Evolutionary conservation across 1,140 invertebrate species (phyloP).

Genomic region (Macrosteles quadrilineatus): DNA sequence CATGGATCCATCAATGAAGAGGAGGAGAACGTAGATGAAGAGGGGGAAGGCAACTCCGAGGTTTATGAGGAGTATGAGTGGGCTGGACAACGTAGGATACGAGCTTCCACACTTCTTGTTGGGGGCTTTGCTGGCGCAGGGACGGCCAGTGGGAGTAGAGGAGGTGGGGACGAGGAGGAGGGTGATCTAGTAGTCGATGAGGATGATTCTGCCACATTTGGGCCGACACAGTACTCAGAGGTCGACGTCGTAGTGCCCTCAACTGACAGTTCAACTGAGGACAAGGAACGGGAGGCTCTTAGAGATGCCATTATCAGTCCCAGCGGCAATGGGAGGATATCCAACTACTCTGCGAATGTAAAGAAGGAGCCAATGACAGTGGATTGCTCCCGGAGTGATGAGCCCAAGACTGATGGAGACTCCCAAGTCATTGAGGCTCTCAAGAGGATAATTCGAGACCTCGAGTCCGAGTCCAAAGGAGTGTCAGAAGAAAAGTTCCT

Average conservation of each 20-base stretch:
- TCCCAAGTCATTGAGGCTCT: constrained; percentile 73
- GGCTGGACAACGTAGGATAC: constrained; percentile 74
- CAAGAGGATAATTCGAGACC: constrained; percentile 66
- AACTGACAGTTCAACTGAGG: constrained; percentile 52
- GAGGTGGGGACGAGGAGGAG: constrained; percentile 69
- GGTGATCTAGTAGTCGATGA: constrained; percentile 78
- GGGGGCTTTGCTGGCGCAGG: constrained; percentile 68
- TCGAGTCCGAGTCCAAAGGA: constrained; percentile 56
- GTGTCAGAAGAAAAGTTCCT: constrained; percentile 64
- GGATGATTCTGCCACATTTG: constrained; percentile 74
- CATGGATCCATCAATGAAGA: constrained; percentile 36
- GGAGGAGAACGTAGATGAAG: constrained; percentile 67
- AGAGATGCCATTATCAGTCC: constrained; percentile 58
- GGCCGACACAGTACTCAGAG: constrained; percentile 80
- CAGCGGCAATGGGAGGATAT: not conserved
- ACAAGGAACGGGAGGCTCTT: constrained; percentile 59
- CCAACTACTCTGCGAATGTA: too few species aligned
- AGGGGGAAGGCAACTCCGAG: constrained; percentile 66
- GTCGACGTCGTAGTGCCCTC: constrained; percentile 66
- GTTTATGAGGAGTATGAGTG: constrained; percentile 80
- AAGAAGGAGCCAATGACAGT: constrained; percentile 18
- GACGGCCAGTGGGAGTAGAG: constrained; percentile 48
- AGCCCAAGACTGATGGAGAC: constrained; percentile 47
- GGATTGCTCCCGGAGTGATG: not conserved
- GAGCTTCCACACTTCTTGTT: constrained; percentile 67